Evolutionary conservation across 2,888 invertebrate species (phyloP).

Genomic region (Arctia plantaginis): DNA sequence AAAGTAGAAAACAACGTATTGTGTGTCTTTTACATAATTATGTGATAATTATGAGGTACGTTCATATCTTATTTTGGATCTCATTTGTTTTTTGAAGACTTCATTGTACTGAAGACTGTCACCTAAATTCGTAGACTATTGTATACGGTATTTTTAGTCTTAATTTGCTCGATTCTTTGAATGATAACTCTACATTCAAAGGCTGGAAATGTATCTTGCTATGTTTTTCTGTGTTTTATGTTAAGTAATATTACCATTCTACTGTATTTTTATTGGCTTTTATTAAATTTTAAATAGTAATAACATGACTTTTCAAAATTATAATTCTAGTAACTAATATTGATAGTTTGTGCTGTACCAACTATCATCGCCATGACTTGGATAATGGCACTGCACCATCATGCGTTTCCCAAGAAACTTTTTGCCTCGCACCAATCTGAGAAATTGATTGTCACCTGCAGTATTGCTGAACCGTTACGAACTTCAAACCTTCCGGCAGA

Average conservation of each 20-base stretch:
- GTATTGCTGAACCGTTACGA: too few relatives aligned
- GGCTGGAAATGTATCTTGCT: not conserved
- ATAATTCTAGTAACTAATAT: not conserved
- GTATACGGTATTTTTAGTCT: constrained; percentile 45
- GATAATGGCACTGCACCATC: not conserved
- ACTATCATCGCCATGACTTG: not conserved
- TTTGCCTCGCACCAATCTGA: too few relatives aligned
- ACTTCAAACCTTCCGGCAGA: too few relatives aligned
- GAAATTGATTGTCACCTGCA: too few relatives aligned
- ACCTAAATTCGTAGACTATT: constrained; percentile 32
- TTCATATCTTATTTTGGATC: constrained; percentile 44
- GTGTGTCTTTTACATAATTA: constrained; percentile 17
- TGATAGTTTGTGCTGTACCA: not conserved
- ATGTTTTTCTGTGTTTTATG: constrained; percentile 13
- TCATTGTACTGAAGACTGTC: constrained; percentile 40
- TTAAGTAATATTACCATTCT: constrained; percentile 12
- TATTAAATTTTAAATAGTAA: constrained; percentile 25
- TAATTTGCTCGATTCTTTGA: not conserved
- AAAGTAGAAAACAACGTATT: not conserved
- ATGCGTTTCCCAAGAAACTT: too few relatives aligned
- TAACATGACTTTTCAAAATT: constrained; percentile 16
- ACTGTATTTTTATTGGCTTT: constrained; percentile 22
- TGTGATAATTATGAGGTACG: constrained; percentile 42
- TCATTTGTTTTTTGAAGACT: constrained; percentile 38
- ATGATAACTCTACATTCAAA: not conserved